Conservation (phyloP, 2,888 invertebrate genomes). For the Rosalia funebris region DNA sequence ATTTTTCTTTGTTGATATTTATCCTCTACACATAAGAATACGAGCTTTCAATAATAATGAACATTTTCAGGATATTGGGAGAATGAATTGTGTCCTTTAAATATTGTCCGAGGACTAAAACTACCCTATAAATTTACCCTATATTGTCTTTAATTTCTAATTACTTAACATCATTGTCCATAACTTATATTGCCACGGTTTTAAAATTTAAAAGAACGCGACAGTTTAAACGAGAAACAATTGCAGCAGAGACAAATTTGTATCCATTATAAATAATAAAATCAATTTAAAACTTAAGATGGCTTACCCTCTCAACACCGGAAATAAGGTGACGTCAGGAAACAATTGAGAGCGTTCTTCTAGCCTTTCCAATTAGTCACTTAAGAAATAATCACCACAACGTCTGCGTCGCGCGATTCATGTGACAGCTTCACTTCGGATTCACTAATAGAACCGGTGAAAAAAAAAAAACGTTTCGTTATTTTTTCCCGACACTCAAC, state of each 20-base stretch:
- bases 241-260: slow-evolving; percentile 51
- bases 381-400: slow-evolving; percentile 31
- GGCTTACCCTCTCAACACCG: slow-evolving; percentile 51
- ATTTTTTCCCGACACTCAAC: slow-evolving; percentile 16
- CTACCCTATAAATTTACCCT: no score
- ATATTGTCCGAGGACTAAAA: no score
- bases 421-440: neutral
- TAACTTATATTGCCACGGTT: no score
- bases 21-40: no score
- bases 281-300: slow-evolving; percentile 52
- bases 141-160: no score
- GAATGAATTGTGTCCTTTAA: no score
- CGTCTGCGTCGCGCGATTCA: slow-evolving; percentile 25
- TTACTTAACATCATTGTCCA: no score
- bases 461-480: neutral
- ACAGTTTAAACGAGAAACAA: slow-evolving; percentile 37
- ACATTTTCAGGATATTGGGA: no score
- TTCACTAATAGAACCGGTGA: neutral
- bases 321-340: slow-evolving; percentile 52
- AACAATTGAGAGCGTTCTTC: slow-evolving; percentile 48
- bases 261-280: slow-evolving; percentile 57
- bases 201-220: neutral
- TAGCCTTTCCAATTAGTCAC: slow-evolving; percentile 32
- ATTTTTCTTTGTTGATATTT: no score
- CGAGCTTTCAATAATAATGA: no score